phyloP scores from a whole-genome alignment of 2,888 invertebrate species.

The Tortrix viridana region DNA sequence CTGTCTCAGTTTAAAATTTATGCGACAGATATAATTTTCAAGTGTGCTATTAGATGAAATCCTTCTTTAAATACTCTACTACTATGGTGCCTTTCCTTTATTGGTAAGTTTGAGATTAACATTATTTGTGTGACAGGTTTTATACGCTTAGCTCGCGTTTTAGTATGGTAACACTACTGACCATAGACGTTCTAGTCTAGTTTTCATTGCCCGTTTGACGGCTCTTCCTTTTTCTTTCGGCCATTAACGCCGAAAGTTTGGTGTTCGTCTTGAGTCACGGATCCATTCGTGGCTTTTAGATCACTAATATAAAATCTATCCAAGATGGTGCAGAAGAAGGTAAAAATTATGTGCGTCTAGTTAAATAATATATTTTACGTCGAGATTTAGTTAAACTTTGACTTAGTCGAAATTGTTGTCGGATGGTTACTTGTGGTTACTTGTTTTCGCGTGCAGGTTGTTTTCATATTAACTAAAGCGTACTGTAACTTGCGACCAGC shows the following conservation, averaged over 20 bases:
- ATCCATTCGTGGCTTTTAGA: constrained; percentile 80
- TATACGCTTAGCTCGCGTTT: background rate
- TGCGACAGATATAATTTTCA: too few relatives aligned
- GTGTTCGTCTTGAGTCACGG: constrained; percentile 76
- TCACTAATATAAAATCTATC: constrained; percentile 72
- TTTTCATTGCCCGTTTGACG: constrained; percentile 29
- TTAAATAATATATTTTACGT: constrained; percentile 65
- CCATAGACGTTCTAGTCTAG: constrained; percentile 23
- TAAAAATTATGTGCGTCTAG: constrained; percentile 80
- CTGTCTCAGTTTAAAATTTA: too few relatives aligned
- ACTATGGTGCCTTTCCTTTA: too few relatives aligned
- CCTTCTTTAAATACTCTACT: too few relatives aligned
- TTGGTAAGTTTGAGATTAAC: too few relatives aligned
- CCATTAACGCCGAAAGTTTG: constrained; percentile 81
- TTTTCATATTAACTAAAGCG: constrained; percentile 39
- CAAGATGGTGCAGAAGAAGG: constrained; percentile 85
- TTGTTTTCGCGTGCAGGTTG: constrained; percentile 49
- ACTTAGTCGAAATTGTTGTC: constrained; percentile 51
- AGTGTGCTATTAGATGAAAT: too few relatives aligned
- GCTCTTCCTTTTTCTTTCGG: constrained; percentile 72
- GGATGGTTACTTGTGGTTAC: constrained; percentile 38
- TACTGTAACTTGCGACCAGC: background rate
- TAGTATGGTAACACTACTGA: constrained; percentile 19
- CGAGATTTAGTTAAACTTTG: constrained; percentile 51
- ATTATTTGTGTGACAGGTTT: background rate